Percentiles rank a stretch among this genome's conserved stretches.
These are phyloP conservation scores for Tyto alba DNA, from an alignment of 2,113 vertebrate species.

Conservation along the genomic window DNA sequence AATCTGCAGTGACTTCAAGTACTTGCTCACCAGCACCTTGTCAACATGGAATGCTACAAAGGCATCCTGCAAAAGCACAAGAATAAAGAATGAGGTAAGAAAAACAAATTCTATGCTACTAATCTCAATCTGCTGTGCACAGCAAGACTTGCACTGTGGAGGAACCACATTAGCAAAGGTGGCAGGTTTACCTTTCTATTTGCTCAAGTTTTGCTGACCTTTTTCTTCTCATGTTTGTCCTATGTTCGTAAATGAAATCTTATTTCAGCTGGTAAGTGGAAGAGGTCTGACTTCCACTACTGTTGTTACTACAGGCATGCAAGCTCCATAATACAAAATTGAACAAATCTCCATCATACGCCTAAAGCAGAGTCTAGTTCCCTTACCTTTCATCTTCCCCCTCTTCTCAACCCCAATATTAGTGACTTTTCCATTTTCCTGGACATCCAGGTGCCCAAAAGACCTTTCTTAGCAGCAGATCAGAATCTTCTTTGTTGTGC, in stretches of 20 bases:
- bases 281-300: too few relatives aligned
- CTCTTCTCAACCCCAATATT: background rate
- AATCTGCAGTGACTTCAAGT: slow-evolving; percentile 72
- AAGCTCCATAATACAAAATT: background rate
- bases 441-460: background rate
- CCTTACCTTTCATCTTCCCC: background rate
- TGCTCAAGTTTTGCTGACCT: background rate
- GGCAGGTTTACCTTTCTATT: background rate
- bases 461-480: background rate
- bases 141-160: background rate
- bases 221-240: background rate
- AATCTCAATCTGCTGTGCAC: too few relatives aligned
- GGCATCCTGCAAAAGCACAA: slow-evolving; percentile 67
- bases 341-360: accelerated
- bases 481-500: background rate
- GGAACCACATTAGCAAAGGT: background rate
- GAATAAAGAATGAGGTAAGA: background rate
- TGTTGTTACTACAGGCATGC: background rate
- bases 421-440: background rate
- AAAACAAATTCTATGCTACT: background rate
- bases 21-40: slow-evolving; percentile 71
- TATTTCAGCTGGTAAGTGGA: background rate
- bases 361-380: background rate
- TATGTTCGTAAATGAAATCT: background rate
- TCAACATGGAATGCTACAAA: slow-evolving; percentile 77